Evolutionary conservation across 2,888 invertebrate species (phyloP), one percentile per base, ranked within the genome.

Genomic region (Tenodera sinensis): DNA sequence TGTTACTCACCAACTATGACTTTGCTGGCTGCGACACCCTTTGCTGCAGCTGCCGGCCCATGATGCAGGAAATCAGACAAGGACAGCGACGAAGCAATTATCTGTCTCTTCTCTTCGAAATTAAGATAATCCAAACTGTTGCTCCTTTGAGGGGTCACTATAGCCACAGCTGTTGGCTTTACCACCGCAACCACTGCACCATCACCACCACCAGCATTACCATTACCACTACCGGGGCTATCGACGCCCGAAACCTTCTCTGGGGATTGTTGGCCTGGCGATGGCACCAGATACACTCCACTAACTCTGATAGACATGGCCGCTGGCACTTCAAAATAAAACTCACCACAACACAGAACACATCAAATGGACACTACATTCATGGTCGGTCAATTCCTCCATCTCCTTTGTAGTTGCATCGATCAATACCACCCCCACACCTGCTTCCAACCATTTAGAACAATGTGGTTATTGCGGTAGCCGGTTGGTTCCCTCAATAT

Each of bases 101-200:
- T 94, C 94, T 97, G 97, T 92, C 98, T 95, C 93, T 97, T 97
- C 94, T 98, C 98, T 94, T 98, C 97, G 93, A 98, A 98, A 94
- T 98, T 98, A 89, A 98, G 95, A 94, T 97, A 97, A 94, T 97
- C 97, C 94, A 97, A 95, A 92, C 97, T 97, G 93, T 96, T 97
- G 94, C 97, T 97, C 92, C 97, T 94, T 92, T 96, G 96, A 0
- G 96, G 96, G 54, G 95, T 95, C 54, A 96, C 96, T 47, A 96
- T 96, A 88, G 96, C 95, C 83, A 90, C 90, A 15, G 88, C 84
- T 25, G 90, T 90, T 30, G 90, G 90, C 30, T 90, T 90, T 83
- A 90, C 90, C 30, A 90, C 87, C 0, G 90, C 84, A 47, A 86
- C 88, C 12, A 88, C 71, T 82, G 42, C 86, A 85, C 83, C 86